phyloP scores from a whole-genome alignment of 1,140 invertebrate genomes.

The Drosophila ananassae region DNA sequence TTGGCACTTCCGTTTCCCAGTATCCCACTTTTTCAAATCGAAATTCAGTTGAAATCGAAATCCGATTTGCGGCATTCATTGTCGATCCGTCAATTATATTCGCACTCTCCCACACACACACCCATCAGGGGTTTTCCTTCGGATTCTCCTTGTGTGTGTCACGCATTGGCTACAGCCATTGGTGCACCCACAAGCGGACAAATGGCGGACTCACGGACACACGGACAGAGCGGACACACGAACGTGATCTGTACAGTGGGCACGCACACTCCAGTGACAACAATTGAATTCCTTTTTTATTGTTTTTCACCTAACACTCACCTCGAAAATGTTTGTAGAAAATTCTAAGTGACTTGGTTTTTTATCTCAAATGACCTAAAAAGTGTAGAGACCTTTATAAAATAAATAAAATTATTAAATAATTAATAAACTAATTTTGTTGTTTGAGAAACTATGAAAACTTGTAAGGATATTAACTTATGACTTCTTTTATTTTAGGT shows the following conservation, averaged over 20 bases:
- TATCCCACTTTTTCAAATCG: conserved; percentile 9
- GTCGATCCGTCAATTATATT: conserved; percentile 68
- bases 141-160: conserved; percentile 40
- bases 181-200: conserved; percentile 7
- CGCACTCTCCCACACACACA: conserved; percentile 37
- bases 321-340: background rate
- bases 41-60: conserved; percentile 26
- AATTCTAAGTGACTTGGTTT: too few species aligned
- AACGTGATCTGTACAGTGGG: conserved; percentile 42
- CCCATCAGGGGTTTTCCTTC: conserved; percentile 1
- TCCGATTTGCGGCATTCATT: conserved; percentile 37
- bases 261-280: conserved; percentile 27
- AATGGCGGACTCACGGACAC: conserved; percentile 13
- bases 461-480: too few species aligned
- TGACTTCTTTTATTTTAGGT: too few species aligned
- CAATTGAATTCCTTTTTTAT: conserved; percentile 10
- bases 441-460: too few species aligned
- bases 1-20: conserved; percentile 66
- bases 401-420: background rate
- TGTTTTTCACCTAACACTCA: background rate
- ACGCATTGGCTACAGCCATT: conserved; percentile 13
- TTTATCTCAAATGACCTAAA: background rate
- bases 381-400: background rate
- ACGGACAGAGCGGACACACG: conserved; percentile 10
- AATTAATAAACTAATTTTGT: too few species aligned